Percentiles rank a stretch among this genome's conserved stretches.
These are phyloP conservation scores for Acleris emargana DNA, from an alignment of 2,888 invertebrate genomes.

Conservation along the genomic window DNA sequence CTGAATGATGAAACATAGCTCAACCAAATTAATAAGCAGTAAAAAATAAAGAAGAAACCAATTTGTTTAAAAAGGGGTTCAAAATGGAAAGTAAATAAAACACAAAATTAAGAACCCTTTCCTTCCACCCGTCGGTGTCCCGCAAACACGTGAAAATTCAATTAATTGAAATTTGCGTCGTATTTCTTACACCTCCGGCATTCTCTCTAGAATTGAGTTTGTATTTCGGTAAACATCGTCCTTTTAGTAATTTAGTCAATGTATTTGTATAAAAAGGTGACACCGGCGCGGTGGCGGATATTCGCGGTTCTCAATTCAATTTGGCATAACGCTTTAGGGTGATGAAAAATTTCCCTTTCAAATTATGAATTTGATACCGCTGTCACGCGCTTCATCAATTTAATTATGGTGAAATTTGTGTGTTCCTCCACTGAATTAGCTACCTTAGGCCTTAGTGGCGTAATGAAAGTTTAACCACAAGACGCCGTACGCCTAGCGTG, in stretches of 20 bases:
- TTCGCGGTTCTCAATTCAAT: slow-evolving; percentile 70
- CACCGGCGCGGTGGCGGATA: slow-evolving; percentile 46
- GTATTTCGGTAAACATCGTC: slow-evolving; percentile 41
- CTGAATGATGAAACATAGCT: slow-evolving; percentile 40
- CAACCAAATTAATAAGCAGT: slow-evolving; percentile 5
- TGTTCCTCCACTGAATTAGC: slow-evolving; percentile 54
- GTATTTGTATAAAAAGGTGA: slow-evolving; percentile 38
- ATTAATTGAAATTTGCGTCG: slow-evolving; percentile 40
- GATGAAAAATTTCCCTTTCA: slow-evolving; percentile 75
- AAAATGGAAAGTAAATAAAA: slow-evolving; percentile 13
- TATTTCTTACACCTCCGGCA: slow-evolving; percentile 42
- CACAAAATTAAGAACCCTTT: slow-evolving; percentile 18
- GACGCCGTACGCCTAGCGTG: slow-evolving; percentile 12
- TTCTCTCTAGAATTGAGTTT: slow-evolving; percentile 46
- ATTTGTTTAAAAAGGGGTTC: not conserved
- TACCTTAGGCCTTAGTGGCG: slow-evolving; percentile 42
- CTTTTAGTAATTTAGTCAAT: slow-evolving; percentile 37
- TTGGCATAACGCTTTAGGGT: slow-evolving; percentile 63
- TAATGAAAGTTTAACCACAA: slow-evolving; percentile 44
- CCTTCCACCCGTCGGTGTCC: not conserved
- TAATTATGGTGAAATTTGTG: slow-evolving; percentile 65
- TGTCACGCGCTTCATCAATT: slow-evolving; percentile 73
- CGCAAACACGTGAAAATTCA: slow-evolving; percentile 39
- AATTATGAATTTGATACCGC: slow-evolving; percentile 73
- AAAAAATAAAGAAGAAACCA: not conserved